Percentiles rank a stretch among this genome's conserved stretches.
Conservation (phyloP, 2,113 vertebrate species). For the Platanista minor region DNA sequence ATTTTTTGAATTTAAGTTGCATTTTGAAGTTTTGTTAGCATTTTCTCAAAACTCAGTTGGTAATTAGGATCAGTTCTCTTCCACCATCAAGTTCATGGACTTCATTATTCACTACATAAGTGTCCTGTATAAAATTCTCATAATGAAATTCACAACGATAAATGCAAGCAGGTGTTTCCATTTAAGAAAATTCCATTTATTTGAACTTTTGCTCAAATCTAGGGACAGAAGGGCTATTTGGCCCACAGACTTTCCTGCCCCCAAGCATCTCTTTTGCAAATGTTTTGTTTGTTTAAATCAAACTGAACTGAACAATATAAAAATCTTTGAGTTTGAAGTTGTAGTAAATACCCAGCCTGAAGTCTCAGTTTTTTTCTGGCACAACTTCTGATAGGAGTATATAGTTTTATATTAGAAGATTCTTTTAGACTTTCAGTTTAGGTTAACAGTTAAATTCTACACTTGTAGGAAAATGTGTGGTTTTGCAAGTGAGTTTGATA, state of each 20-base stretch:
- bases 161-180: conserved; percentile 32
- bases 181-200: conserved; percentile 4
- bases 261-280: neutral
- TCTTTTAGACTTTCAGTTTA: neutral
- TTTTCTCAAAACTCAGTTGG: neutral
- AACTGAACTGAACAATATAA: neutral
- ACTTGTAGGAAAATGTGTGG: neutral
- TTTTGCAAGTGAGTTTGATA: neutral
- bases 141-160: neutral
- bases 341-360: neutral
- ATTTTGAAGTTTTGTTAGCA: neutral
- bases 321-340: neutral
- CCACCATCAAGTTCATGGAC: neutral
- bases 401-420: neutral
- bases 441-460: neutral
- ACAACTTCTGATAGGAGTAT: neutral
- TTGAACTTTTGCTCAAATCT: neutral
- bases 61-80: neutral
- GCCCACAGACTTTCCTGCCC: neutral
- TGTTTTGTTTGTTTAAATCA: conserved; percentile 45
- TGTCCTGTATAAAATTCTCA: neutral
- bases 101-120: neutral
- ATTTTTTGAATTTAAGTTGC: neutral
- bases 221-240: neutral
- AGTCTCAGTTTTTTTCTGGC: neutral